A percentile compares a stretch with the other conserved stretches of the same genome.
Conservation (phyloP, 2,888 invertebrate species). For the Margaritifera margaritifera region DNA sequence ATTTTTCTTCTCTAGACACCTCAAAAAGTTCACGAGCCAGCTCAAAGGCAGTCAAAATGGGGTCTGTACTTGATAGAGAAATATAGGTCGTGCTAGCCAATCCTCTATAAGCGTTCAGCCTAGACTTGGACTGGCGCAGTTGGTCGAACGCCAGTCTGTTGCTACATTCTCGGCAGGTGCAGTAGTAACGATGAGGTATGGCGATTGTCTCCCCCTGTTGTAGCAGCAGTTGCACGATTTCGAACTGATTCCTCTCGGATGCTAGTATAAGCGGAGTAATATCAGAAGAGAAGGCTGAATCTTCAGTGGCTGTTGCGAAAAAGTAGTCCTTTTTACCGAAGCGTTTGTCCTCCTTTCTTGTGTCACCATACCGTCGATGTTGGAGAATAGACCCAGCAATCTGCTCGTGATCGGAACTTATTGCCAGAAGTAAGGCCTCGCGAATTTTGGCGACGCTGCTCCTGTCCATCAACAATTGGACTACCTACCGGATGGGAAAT, state of each 20-base stretch:
- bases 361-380: constrained; percentile 63
- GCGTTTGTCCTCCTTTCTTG: constrained; percentile 56
- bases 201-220: constrained; percentile 64
- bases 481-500: constrained; percentile 47
- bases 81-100: constrained; percentile 67
- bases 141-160: constrained; percentile 62
- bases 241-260: constrained; percentile 64
- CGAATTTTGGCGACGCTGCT: constrained; percentile 62
- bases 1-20: constrained; percentile 63
- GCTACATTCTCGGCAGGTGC: constrained; percentile 64
- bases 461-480: constrained; percentile 58
- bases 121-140: constrained; percentile 60
- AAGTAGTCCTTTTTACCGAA: constrained; percentile 62
- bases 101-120: constrained; percentile 65
- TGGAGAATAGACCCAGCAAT: constrained; percentile 67
- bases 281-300: constrained; percentile 65
- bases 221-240: constrained; percentile 61
- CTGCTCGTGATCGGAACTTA: constrained; percentile 67
- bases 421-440: constrained; percentile 65
- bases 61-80: constrained; percentile 66
- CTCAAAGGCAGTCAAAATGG: constrained; percentile 65
- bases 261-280: constrained; percentile 66
- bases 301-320: constrained; percentile 57
- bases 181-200: constrained; percentile 69
- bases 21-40: constrained; percentile 58